Conservation (phyloP, 2,113 vertebrate species). For the Istiophorus platypterus region DNA sequence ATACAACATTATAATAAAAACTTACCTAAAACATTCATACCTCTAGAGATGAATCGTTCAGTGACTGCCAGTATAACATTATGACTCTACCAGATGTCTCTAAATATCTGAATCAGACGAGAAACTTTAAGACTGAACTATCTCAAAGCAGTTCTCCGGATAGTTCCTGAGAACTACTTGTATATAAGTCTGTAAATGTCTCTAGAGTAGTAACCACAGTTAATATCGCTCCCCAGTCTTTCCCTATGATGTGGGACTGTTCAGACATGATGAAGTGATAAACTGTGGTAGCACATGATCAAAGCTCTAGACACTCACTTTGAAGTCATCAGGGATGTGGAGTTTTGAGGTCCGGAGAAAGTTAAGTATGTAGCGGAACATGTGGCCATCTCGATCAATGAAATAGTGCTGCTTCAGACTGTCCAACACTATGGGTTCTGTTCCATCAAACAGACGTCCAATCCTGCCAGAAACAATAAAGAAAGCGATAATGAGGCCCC, state of each 20-base stretch:
- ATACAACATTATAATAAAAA: neutral
- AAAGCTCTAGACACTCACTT: conserved; percentile 84
- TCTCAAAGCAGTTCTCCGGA: neutral
- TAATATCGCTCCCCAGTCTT: neutral
- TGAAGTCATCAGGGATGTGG: conserved; percentile 96
- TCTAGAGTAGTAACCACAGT: neutral
- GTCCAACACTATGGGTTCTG: conserved; percentile 97
- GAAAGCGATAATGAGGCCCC: conserved; percentile 17
- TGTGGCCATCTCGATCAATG: conserved; percentile 96
- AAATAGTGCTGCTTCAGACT: conserved; percentile 98
- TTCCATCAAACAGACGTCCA: conserved; percentile 95
- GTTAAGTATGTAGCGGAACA: conserved; percentile 97
- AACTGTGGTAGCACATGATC: conserved; percentile 38
- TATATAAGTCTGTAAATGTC: neutral
- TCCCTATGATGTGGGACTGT: neutral
- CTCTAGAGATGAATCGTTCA: neutral
- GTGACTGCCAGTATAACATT: neutral
- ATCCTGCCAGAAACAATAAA: conserved; percentile 84
- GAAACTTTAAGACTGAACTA: neutral
- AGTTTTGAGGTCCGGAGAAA: conserved; percentile 96
- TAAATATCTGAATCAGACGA: neutral
- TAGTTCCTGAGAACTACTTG: neutral
- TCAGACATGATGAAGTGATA: neutral
- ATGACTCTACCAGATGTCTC: neutral
- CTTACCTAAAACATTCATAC: neutral